Percentiles rank a stretch among this genome's conserved stretches.
phyloP scores from a whole-genome alignment of 2,113 vertebrate genomes.

The Barnardius zonarius region DNA sequence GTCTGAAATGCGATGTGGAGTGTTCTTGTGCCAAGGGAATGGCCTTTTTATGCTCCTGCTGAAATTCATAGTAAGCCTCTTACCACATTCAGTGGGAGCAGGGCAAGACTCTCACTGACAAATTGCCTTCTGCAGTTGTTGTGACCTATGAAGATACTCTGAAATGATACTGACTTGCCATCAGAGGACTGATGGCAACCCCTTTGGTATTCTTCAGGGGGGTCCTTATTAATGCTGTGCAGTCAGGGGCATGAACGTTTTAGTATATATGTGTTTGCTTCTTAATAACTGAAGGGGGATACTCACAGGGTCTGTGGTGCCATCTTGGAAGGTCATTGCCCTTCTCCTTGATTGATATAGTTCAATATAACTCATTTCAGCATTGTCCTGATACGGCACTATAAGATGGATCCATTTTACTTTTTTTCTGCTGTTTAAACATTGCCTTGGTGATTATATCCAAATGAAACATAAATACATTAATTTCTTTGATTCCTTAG shows the following conservation, averaged over 20 bases:
- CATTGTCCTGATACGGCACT: neutral
- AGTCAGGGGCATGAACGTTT: neutral
- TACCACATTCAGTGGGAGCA: neutral
- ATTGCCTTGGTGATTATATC: slow-evolving; percentile 1
- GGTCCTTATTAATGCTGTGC: neutral
- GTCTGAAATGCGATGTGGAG: neutral
- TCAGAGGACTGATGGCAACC: neutral
- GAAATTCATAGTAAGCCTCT: slow-evolving; percentile 7
- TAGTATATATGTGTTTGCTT: neutral
- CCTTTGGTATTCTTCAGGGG: neutral
- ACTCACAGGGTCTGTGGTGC: neutral
- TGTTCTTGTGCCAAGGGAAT: neutral
- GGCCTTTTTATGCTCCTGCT: neutral
- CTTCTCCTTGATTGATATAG: neutral
- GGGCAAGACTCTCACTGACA: neutral
- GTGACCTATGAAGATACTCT: slow-evolving; percentile 26
- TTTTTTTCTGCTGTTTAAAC: neutral
- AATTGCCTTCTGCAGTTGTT: slow-evolving; percentile 15
- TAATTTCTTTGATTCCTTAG: neutral
- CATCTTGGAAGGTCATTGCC: slow-evolving; percentile 16
- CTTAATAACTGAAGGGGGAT: slow-evolving; percentile 4
- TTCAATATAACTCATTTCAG: neutral
- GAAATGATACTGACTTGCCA: neutral
- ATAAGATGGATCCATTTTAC: neutral
- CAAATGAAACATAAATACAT: neutral